phyloP scores from a whole-genome alignment of 1,140 invertebrate genomes.

The Holcopasites calliopsidis region DNA sequence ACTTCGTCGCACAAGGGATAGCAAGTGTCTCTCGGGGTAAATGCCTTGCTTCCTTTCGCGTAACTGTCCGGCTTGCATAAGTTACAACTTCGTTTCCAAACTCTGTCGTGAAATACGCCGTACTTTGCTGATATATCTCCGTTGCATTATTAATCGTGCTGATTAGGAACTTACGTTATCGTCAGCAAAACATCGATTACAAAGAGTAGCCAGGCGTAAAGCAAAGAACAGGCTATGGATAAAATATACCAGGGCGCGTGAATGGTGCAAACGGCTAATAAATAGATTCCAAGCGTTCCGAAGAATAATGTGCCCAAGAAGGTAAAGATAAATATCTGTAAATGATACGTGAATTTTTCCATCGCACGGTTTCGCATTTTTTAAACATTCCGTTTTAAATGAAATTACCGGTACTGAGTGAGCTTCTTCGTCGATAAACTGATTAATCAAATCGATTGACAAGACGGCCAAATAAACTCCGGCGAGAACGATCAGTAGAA shows the following conservation, averaged over 20 bases:
- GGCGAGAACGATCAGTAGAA: slow-evolving; percentile 62
- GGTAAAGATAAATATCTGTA: slow-evolving; percentile 69
- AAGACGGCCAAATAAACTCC: slow-evolving; percentile 66
- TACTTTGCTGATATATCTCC: neutral
- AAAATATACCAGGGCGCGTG: neutral
- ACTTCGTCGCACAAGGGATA: neutral
- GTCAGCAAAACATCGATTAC: slow-evolving; percentile 62
- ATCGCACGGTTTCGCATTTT: neutral
- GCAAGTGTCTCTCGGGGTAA: neutral
- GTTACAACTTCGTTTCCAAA: slow-evolving; percentile 51
- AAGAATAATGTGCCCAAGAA: slow-evolving; percentile 61
- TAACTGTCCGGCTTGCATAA: slow-evolving; percentile 38
- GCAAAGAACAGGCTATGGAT: slow-evolving; percentile 53
- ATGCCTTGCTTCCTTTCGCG: slow-evolving; percentile 1
- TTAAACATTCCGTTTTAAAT: neutral
- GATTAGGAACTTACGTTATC: slow-evolving; percentile 62
- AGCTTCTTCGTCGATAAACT: slow-evolving; percentile 53
- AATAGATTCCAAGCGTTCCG: neutral
- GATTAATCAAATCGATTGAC: slow-evolving; percentile 65
- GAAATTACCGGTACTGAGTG: slow-evolving; percentile 64
- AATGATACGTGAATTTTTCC: neutral
- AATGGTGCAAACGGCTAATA: neutral
- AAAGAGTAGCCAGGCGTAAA: slow-evolving; percentile 57
- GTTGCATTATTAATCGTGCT: too few species aligned
- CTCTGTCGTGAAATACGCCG: slow-evolving; percentile 44